phyloP scores from a whole-genome alignment of 2,888 invertebrate genomes.

The Drosophila acutilabella region DNA sequence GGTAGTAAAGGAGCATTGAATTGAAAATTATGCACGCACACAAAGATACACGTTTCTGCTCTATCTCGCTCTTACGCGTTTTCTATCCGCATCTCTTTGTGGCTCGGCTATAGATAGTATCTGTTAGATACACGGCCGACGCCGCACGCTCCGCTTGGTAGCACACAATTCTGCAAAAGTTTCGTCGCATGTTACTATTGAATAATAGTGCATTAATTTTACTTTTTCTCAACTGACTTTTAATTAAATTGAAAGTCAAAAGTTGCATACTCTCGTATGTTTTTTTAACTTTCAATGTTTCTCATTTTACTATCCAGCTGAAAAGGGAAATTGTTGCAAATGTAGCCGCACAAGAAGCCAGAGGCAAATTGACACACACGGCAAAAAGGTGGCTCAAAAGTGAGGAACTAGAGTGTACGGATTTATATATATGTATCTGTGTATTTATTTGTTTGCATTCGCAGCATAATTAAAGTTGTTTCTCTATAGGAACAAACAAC shows the following conservation, averaged over 20 bases:
- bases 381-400: constrained; percentile 26
- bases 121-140: constrained; percentile 33
- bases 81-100: not conserved
- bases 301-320: constrained; percentile 13
- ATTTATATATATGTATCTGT: constrained; percentile 4
- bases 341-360: constrained; percentile 16
- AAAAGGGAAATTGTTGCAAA: constrained; percentile 33
- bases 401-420: constrained; percentile 8
- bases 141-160: constrained; percentile 36
- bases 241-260: constrained; percentile 74
- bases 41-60: constrained; percentile 5
- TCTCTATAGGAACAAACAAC: constrained; percentile 5
- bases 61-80: not conserved
- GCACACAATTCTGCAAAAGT: constrained; percentile 43
- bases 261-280: constrained; percentile 38
- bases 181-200: constrained; percentile 47
- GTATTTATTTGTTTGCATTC: constrained; percentile 15
- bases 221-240: constrained; percentile 65
- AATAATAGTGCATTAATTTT: constrained; percentile 69
- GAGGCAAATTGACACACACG: constrained; percentile 34
- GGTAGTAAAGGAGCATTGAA: constrained; percentile 43
- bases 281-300: not conserved
- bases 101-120: constrained; percentile 32
- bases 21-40: constrained; percentile 58
- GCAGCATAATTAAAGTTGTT: constrained; percentile 29